Conservation (phyloP, 2,888 invertebrate genomes). For the Callimorpha dominula region DNA sequence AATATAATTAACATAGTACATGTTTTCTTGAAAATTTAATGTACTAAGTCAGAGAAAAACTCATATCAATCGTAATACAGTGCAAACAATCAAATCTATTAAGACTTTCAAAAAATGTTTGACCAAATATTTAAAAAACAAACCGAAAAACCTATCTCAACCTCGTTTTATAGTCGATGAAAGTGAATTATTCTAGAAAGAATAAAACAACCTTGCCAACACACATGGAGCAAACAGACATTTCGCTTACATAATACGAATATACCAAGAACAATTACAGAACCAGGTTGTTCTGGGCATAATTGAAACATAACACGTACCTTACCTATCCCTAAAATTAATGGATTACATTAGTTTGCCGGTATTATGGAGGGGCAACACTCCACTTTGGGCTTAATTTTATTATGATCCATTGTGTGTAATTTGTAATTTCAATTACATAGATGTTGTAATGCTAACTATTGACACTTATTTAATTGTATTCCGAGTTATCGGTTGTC, state of each 20-base stretch:
- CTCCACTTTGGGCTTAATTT: conserved; percentile 13
- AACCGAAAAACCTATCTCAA: background rate
- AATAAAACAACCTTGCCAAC: background rate
- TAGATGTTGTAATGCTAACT: background rate
- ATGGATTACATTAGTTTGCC: conserved; percentile 44
- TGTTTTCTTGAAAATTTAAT: too few species aligned
- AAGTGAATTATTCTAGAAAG: background rate
- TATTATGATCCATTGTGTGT: conserved; percentile 6
- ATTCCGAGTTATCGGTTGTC: background rate
- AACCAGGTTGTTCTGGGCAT: conserved; percentile 14
- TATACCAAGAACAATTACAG: conserved; percentile 26
- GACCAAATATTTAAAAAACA: background rate
- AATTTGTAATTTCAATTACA: conserved; percentile 6
- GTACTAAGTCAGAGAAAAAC: too few species aligned
- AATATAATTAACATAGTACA: too few species aligned
- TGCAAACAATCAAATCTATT: background rate
- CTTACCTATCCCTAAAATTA: conserved; percentile 35
- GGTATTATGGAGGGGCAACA: conserved; percentile 23
- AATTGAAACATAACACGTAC: conserved; percentile 47
- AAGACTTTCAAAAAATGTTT: background rate
- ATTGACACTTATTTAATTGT: background rate
- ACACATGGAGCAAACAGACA: background rate
- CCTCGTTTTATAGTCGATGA: background rate
- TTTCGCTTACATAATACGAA: conserved; percentile 10
- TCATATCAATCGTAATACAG: too few species aligned